A percentile compares a stretch with the other conserved stretches of the same genome.
Evolutionary conservation across 1,140 invertebrate genomes (phyloP).

Genomic region (Neodiprion pinetum): DNA sequence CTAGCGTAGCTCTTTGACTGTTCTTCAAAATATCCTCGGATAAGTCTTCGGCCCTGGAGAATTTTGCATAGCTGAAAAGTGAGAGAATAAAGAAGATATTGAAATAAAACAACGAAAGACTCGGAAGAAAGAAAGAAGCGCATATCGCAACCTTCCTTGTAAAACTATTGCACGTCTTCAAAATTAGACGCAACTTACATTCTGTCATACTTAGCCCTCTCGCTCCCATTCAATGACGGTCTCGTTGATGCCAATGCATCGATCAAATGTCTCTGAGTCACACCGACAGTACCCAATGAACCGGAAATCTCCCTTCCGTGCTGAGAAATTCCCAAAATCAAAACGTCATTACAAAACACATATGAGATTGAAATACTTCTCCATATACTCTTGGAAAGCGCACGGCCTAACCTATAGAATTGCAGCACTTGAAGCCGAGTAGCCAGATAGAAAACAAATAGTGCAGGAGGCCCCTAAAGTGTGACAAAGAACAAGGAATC

Average conservation of each 20-base stretch:
- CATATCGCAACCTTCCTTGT: no score
- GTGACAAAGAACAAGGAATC: no score
- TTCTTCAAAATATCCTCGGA: slow-evolving; percentile 30
- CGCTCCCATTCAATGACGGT: slow-evolving; percentile 69
- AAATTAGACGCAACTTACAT: slow-evolving; percentile 59
- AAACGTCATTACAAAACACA: slow-evolving; percentile 23
- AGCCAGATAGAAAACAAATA: no score
- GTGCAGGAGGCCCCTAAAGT: no score
- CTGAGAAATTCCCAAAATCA: slow-evolving; percentile 37
- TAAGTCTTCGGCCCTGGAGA: slow-evolving; percentile 41
- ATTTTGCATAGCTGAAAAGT: slow-evolving; percentile 50
- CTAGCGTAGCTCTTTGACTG: slow-evolving; percentile 47
- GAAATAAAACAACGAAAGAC: slow-evolving; percentile 18
- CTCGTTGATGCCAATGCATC: slow-evolving; percentile 67
- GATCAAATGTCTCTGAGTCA: slow-evolving; percentile 63
- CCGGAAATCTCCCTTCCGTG: slow-evolving; percentile 18
- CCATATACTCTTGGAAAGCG: no score
- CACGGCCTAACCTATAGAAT: no score
- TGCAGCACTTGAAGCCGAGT: no score
- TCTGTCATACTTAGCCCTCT: slow-evolving; percentile 69
- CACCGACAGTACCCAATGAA: slow-evolving; percentile 31
- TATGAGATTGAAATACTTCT: no score
- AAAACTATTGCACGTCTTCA: not conserved
- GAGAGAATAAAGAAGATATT: slow-evolving; percentile 50
- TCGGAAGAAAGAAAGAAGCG: no score